Base-by-base conservation (phyloP, 2,797 vertebrate species). In the Macropodus opercularis region DNA sequence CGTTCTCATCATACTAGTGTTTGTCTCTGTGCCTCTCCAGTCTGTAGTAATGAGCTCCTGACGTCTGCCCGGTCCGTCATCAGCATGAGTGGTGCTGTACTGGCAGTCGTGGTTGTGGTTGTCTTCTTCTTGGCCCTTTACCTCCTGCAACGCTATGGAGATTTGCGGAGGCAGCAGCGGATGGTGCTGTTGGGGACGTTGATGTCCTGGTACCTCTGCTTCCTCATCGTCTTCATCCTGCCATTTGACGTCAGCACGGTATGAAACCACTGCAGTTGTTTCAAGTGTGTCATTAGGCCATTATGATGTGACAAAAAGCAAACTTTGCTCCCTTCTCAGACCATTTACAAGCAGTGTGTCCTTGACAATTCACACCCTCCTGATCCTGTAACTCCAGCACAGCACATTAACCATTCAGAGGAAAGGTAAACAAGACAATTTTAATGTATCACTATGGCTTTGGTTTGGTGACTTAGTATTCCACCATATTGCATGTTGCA, bases 211-310 rank as follows among this genome's bases (percentile, higher is more conserved):
- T 96, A 95, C 85, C 95, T 98, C 66, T 97, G 96, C 84, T 97
- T 98, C 85, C 94, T 98, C 72, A 98, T 98, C 31, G 93, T 97
- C 36, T 97, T 98, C 87, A 95, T 97, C 81, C 77, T 98, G 75
- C 96, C 97, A 0, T 87, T 98, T 61, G 96, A 98, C 77, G 95
- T 98, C 78, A 98, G 95, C 86, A 96, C 94, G 93, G 96, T 98
- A 91, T 88, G 91, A 42, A 43, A 32, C 6, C 15, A 26, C 0
- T 11, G 27, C 22, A 12, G 10, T 22, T 22, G 4, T 50, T 31
- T 24, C 0, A 52, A 17, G 24, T 10, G 3, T 21, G 42, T 48
- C 21, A 54, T 23, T 69, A 8, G 9, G 7, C 19, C 8, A 8
- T 17, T 72, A 36, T 41, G 5, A 36, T 40, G 19, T 47, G 23